Percentiles rank a stretch among this genome's conserved stretches.
Conservation (phyloP, 1,140 invertebrate species). For the Steinernema khuongi region DNA sequence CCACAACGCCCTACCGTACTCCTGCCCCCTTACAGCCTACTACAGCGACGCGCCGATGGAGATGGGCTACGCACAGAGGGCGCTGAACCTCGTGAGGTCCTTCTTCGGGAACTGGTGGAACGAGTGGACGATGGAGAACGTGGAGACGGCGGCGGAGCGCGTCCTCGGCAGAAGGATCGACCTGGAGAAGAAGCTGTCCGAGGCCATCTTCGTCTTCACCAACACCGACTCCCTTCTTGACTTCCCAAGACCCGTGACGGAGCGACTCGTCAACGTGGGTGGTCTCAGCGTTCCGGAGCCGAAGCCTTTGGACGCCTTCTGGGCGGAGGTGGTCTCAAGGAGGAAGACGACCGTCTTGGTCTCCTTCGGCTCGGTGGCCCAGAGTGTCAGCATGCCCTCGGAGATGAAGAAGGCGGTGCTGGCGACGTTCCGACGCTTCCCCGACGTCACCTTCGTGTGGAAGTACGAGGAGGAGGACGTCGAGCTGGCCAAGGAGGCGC, state of each 20-base stretch:
- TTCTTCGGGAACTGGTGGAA: conserved; percentile 2
- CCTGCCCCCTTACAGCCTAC: background rate
- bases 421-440: conserved; percentile 5
- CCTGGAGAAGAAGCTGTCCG: conserved; percentile 1
- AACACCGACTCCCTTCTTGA: conserved; percentile 18
- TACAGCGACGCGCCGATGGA: conserved; percentile 14
- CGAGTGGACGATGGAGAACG: background rate
- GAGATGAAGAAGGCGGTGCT: conserved; percentile 17
- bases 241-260: background rate
- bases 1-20: background rate
- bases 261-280: conserved; percentile 9
- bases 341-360: conserved; percentile 18
- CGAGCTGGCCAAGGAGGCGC: background rate
- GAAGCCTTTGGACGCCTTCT: background rate
- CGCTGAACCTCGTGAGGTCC: background rate
- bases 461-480: conserved; percentile 15
- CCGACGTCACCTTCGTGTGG: conserved; percentile 22
- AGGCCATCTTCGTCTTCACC: conserved; percentile 9
- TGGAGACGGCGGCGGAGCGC: background rate
- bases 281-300: conserved; percentile 13
- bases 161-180: background rate
- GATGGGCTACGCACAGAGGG: background rate
- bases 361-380: conserved; percentile 15
- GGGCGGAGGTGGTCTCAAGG: conserved; percentile 8
- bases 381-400: conserved; percentile 9